A percentile compares a stretch with the other conserved stretches of the same genome.
phyloP scores from a whole-genome alignment of 2,113 vertebrate species.

The Delphinus delphis region DNA sequence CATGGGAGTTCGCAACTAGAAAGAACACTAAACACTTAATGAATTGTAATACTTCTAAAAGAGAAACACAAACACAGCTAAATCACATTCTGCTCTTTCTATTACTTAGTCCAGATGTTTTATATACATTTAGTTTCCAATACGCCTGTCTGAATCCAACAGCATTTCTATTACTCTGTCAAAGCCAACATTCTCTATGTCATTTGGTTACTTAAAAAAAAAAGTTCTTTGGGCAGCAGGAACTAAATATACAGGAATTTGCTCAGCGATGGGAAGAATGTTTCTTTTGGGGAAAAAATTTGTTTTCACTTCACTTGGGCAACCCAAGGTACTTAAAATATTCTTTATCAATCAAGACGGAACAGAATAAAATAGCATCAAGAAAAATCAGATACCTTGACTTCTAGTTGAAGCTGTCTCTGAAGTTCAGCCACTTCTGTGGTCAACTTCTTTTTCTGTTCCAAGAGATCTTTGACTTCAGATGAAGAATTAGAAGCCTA shows the following conservation, averaged over 20 bases:
- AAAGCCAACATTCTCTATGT: background rate
- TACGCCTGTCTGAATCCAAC: background rate
- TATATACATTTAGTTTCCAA: background rate
- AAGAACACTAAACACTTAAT: slow-evolving; percentile 10
- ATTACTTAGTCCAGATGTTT: background rate
- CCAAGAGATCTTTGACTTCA: slow-evolving; percentile 89
- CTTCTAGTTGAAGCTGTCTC: slow-evolving; percentile 89
- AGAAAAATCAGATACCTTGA: slow-evolving; percentile 82
- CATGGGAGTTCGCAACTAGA: background rate
- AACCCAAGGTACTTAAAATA: background rate
- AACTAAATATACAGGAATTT: slow-evolving; percentile 9
- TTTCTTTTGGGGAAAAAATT: background rate
- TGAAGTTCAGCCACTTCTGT: slow-evolving; percentile 88
- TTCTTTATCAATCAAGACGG: background rate
- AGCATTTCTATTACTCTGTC: background rate
- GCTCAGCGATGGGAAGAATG: background rate
- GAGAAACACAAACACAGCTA: background rate
- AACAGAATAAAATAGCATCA: background rate
- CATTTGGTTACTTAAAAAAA: background rate
- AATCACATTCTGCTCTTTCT: background rate
- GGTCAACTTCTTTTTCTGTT: slow-evolving; percentile 90
- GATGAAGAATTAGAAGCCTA: slow-evolving; percentile 85
- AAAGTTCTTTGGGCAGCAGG: background rate
- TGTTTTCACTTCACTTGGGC: background rate
- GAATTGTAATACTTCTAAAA: background rate